phyloP scores from a whole-genome alignment of 2,113 vertebrate genomes.

The Myiopsitta monachus region DNA sequence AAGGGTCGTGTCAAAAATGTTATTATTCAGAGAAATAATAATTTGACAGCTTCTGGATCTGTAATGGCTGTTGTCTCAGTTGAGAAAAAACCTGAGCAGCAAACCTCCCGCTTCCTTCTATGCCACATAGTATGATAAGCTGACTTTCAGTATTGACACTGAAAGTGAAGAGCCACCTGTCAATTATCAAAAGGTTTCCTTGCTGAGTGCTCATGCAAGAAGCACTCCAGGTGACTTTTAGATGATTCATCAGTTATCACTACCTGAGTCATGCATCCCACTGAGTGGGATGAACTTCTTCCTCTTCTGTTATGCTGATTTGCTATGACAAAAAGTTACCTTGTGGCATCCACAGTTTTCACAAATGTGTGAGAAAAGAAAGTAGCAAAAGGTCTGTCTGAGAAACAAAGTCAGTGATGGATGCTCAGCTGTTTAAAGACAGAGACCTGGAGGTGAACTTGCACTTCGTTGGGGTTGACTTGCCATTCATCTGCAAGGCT shows the following conservation, averaged over 20 bases:
- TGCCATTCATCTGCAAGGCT: not conserved
- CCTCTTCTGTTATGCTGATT: not conserved
- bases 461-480: not conserved
- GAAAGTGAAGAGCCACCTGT: slow-evolving; percentile 17
- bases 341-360: not conserved
- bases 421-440: not conserved
- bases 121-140: not conserved
- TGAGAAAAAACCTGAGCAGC: slow-evolving; percentile 10
- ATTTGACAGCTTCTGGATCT: not conserved
- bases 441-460: not conserved
- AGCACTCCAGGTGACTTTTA: not conserved
- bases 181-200: slow-evolving; percentile 21
- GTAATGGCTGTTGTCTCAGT: not conserved
- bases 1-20: not conserved
- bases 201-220: not conserved
- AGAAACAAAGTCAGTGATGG: not conserved
- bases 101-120: not conserved
- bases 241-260: not conserved
- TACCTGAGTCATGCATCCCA: slow-evolving; percentile 21
- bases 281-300: not conserved
- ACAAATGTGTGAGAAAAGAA: not conserved
- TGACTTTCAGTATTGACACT: slow-evolving; percentile 2
- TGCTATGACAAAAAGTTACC: not conserved
- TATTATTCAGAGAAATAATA: not conserved
- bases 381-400: not conserved